These are phyloP conservation scores for Laothoe populi DNA, from an alignment of 2,888 invertebrate genomes.

Conservation along the genomic window DNA sequence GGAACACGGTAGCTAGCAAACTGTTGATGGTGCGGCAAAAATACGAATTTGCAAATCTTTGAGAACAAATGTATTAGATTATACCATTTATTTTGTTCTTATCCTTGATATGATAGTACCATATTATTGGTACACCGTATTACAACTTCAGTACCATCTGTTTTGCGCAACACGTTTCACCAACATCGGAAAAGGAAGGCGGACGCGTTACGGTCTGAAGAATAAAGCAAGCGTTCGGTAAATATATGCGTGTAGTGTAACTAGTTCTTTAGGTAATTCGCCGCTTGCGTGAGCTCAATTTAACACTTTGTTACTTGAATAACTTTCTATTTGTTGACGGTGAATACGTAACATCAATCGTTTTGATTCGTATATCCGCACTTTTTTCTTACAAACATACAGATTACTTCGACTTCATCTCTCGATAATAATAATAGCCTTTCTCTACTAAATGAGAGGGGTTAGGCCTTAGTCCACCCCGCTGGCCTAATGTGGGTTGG, in stretches of 20 bases:
- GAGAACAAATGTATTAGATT: too few relatives aligned
- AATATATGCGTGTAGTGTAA: conserved; percentile 45
- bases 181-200: conserved; percentile 77
- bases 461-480: too few relatives aligned
- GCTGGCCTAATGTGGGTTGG: too few relatives aligned
- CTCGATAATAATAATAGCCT: too few relatives aligned
- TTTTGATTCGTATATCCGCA: neutral
- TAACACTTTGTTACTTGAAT: conserved; percentile 22
- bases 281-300: conserved; percentile 16
- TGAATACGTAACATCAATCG: conserved; percentile 1
- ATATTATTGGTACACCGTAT: conserved; percentile 30
- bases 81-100: too few relatives aligned
- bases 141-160: conserved; percentile 50
- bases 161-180: conserved; percentile 80
- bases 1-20: too few relatives aligned
- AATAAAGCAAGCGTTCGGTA: conserved; percentile 56
- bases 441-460: too few relatives aligned
- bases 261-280: conserved; percentile 33
- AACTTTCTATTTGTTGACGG: conserved; percentile 11
- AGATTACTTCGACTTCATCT: too few relatives aligned
- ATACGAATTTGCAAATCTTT: too few relatives aligned
- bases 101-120: conserved; percentile 6
- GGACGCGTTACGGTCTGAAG: conserved; percentile 64
- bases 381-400: too few relatives aligned
- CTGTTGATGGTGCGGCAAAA: too few relatives aligned